phyloP scores from a whole-genome alignment of 2,113 vertebrate species.

The Gymnocephalus cernua region DNA sequence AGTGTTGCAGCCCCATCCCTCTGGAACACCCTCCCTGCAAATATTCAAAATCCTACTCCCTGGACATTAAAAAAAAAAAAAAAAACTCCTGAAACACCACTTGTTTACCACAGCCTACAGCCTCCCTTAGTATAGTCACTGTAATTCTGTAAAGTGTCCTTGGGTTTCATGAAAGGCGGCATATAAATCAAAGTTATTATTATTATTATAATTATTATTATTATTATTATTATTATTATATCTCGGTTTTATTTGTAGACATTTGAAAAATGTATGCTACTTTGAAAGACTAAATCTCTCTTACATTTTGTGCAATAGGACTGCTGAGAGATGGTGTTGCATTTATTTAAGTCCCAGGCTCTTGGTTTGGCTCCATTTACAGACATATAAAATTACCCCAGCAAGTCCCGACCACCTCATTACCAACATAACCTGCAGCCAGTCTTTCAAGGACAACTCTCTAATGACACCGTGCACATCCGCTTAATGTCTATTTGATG shows the following conservation, averaged over 20 bases:
- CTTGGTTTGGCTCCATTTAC: constrained; percentile 78
- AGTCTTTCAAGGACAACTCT: constrained; percentile 82
- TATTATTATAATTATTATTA: no score
- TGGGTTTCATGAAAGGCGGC: no score
- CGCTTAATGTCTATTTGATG: constrained; percentile 74
- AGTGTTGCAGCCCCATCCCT: no score
- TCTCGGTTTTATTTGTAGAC: neutral
- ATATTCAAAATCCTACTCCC: no score
- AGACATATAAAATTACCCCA: constrained; percentile 80
- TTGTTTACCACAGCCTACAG: no score
- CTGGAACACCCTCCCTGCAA: no score
- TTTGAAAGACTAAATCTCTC: constrained; percentile 20
- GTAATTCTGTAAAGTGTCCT: no score
- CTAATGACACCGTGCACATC: constrained; percentile 71
- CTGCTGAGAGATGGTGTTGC: constrained; percentile 46
- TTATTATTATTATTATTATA: neutral
- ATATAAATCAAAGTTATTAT: no score
- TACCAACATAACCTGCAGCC: constrained; percentile 83
- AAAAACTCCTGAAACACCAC: no score
- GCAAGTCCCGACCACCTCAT: constrained; percentile 78
- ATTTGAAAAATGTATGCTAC: constrained; percentile 1
- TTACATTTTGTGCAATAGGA: constrained; percentile 13
- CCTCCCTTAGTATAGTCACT: no score
- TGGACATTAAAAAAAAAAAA: no score
- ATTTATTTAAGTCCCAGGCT: constrained; percentile 73